phyloP scores from a whole-genome alignment of 1,140 invertebrate species.

The Rhagoletis pomonella region DNA sequence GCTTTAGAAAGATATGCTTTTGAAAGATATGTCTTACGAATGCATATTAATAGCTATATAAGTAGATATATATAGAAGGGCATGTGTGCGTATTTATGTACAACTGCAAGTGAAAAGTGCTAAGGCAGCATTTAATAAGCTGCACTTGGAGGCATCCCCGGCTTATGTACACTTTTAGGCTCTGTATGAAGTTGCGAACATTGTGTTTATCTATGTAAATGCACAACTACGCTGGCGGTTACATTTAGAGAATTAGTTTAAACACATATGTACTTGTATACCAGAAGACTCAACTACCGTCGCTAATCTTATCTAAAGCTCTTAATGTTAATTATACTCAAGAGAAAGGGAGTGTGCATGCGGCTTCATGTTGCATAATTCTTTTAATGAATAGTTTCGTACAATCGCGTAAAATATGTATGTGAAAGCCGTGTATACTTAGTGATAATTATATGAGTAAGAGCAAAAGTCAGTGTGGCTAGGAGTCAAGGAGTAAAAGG shows the following conservation, averaged over 20 bases:
- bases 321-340: constrained; percentile 39
- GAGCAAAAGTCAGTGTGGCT: too few species aligned
- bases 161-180: constrained; percentile 25
- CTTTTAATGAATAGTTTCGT: not conserved
- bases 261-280: not conserved
- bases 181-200: not conserved
- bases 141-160: not conserved
- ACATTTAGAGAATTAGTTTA: constrained; percentile 4
- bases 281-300: not conserved
- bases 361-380: not conserved
- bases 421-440: not conserved
- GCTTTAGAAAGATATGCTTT: not conserved
- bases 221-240: not conserved
- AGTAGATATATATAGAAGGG: not conserved
- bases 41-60: not conserved
- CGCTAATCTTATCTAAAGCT: constrained; percentile 32
- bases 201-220: not conserved
- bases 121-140: constrained; percentile 28
- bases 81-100: not conserved
- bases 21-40: too few species aligned
- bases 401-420: not conserved
- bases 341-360: not conserved
- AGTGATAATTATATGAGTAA: not conserved
- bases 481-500: too few species aligned
- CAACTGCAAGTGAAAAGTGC: not conserved